Evolutionary conservation across 2,888 invertebrate genomes (phyloP).

Genomic region (Helicoverpa assulta): DNA sequence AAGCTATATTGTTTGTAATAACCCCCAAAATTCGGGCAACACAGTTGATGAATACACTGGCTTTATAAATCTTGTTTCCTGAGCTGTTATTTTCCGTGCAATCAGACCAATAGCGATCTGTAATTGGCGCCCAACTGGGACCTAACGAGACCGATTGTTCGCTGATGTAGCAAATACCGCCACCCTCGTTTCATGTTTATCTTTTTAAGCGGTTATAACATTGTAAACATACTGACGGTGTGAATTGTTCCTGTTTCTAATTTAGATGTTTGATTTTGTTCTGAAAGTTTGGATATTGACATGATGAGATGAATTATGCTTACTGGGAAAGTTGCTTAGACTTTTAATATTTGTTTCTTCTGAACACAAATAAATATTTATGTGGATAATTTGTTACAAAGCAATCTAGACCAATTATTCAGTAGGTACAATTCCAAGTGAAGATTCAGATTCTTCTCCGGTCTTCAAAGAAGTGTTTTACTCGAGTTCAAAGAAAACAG

Average conservation of each 20-base stretch:
- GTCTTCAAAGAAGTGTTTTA: constrained; percentile 32
- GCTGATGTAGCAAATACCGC: constrained; percentile 76
- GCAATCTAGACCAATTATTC: not conserved
- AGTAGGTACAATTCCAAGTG: constrained; percentile 3
- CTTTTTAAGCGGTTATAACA: constrained; percentile 55
- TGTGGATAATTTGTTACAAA: too few species aligned
- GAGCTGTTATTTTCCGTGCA: constrained; percentile 78
- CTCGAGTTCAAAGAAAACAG: constrained; percentile 24
- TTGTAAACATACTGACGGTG: constrained; percentile 29
- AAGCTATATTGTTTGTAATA: constrained; percentile 43
- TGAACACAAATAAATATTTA: not conserved
- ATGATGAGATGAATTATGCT: not conserved
- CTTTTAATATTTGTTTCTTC: not conserved
- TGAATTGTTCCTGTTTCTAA: constrained; percentile 30
- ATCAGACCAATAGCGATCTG: constrained; percentile 78
- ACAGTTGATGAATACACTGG: constrained; percentile 61
- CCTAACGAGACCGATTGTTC: constrained; percentile 83
- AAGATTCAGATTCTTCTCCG: constrained; percentile 18
- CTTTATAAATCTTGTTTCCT: constrained; percentile 68
- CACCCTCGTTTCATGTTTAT: constrained; percentile 58
- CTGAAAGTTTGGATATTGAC: constrained; percentile 6
- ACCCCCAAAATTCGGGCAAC: constrained; percentile 38
- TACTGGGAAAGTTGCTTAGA: constrained; percentile 1
- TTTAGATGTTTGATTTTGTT: constrained; percentile 17
- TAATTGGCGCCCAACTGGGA: constrained; percentile 85